Percentiles rank a stretch among this genome's conserved stretches.
These are phyloP conservation scores for Melipona beecheii DNA, from an alignment of 2,888 invertebrate species.

Conservation along the genomic window DNA sequence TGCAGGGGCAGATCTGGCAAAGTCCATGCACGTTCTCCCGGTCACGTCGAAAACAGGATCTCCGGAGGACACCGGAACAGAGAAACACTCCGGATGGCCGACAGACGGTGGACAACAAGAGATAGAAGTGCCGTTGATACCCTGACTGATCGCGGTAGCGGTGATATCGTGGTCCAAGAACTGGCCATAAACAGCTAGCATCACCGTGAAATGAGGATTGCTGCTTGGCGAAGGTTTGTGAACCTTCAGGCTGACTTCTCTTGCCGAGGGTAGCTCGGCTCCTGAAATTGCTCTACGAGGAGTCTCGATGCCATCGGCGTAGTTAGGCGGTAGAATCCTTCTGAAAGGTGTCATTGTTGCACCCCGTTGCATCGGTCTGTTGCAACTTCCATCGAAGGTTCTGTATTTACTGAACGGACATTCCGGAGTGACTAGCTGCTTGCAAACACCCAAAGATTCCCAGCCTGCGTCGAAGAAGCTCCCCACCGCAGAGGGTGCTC, in stretches of 20 bases:
- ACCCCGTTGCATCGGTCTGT: constrained; percentile 89
- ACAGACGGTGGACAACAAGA: constrained; percentile 87
- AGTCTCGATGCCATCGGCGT: constrained; percentile 89
- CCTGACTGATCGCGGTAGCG: constrained; percentile 91
- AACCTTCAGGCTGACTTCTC: constrained; percentile 89
- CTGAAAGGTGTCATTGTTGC: constrained; percentile 90
- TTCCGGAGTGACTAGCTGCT: constrained; percentile 68
- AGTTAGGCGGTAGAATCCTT: constrained; percentile 90
- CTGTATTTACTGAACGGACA: constrained; percentile 85
- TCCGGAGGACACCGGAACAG: constrained; percentile 87
- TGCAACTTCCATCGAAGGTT: constrained; percentile 90
- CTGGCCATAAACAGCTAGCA: constrained; percentile 95
- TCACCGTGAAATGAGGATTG: constrained; percentile 91
- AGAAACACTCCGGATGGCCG: constrained; percentile 92
- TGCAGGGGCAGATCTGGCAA: constrained; percentile 92
- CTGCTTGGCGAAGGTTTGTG: constrained; percentile 90
- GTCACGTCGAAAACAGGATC: constrained; percentile 90
- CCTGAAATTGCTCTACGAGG: constrained; percentile 87
- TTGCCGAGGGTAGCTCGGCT: constrained; percentile 88
- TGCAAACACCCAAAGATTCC: constrained; percentile 71
- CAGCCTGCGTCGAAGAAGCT: constrained; percentile 78
- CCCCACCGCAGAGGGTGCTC: constrained; percentile 74
- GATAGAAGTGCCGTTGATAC: constrained; percentile 89
- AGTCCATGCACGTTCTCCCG: constrained; percentile 92
- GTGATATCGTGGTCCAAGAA: constrained; percentile 95